Base-by-base conservation (phyloP, 2,113 vertebrate genomes). In the Gobiocypris rarus region DNA sequence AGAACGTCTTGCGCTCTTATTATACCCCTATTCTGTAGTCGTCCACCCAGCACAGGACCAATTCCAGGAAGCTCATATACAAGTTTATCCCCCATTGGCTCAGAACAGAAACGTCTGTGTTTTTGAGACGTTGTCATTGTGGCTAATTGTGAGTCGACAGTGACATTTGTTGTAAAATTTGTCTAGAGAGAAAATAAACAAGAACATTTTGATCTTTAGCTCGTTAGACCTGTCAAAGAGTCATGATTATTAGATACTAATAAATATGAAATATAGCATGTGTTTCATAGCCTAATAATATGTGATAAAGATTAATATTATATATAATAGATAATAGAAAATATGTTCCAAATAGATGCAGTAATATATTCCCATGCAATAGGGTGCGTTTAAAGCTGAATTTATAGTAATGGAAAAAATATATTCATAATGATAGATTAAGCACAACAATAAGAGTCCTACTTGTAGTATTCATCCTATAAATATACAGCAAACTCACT, bases 41-140 rank as follows among this genome's bases (percentile, higher is more conserved):
- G n/a, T n/a, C n/a, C n/a, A n/a, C n/a, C n/a, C n/a, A n/a, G n/a
- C n/a, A n/a, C n/a, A n/a, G n/a, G n/a, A n/a, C n/a, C n/a, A n/a
- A n/a, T n/a, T n/a, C n/a, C n/a, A n/a, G n/a, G n/a, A 41, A 77
- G 54, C 34, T 34, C 38, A 17, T 43, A 24, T 0, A 78, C 22
- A 59, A 58, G 38, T 77, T 77, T 77, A 3, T 77, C n/a, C 31
- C 54, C 54, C 34, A 59, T 59, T 17, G 75, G 54, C 54, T 59
- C 54, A 77, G 52, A 41, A 17, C 34, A 77, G 75, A 77, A 77
- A 9, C 10, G 19, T 24, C 19, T 34, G 28, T 76, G 74, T 31
- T 56, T 76, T 14, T 13, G 28, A 9, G 74, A 14, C 3, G 50
- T 76, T n/a, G 28, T 56, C 50, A 56, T 76, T 38, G 48, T 17